phyloP scores from a whole-genome alignment of 2,113 vertebrate species.

The Origma solitaria region DNA sequence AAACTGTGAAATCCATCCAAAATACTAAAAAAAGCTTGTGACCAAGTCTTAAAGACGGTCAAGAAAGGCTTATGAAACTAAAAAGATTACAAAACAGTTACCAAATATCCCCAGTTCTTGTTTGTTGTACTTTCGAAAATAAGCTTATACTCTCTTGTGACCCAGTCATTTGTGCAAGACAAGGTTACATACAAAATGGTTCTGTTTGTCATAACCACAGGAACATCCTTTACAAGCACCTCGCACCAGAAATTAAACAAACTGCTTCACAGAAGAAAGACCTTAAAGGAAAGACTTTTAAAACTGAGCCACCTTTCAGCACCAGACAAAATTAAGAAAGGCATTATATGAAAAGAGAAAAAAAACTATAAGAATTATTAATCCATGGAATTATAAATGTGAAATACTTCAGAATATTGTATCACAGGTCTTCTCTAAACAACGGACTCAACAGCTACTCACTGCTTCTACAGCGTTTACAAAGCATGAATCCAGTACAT shows the following conservation, averaged over 20 bases:
- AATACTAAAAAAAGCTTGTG: neutral
- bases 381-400: neutral
- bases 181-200: neutral
- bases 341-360: neutral
- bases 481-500: neutral
- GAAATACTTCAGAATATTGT: neutral
- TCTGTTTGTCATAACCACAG: neutral
- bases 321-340: neutral
- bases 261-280: neutral
- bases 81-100: constrained; percentile 32
- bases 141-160: neutral
- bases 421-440: neutral
- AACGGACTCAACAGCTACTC: neutral
- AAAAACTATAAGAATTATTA: neutral
- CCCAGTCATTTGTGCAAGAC: neutral
- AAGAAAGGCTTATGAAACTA: constrained; percentile 29
- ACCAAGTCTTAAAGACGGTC: neutral
- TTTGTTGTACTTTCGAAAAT: neutral
- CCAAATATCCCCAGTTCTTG: neutral
- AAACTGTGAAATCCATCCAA: neutral
- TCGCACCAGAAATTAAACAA: neutral
- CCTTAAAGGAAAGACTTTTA: neutral
- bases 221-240: neutral
- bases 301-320: neutral
- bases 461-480: neutral